Percentiles rank a stretch among this genome's conserved stretches.
Conservation (phyloP, 2,113 vertebrate species). For the Serranochromis macrocephalus region DNA sequence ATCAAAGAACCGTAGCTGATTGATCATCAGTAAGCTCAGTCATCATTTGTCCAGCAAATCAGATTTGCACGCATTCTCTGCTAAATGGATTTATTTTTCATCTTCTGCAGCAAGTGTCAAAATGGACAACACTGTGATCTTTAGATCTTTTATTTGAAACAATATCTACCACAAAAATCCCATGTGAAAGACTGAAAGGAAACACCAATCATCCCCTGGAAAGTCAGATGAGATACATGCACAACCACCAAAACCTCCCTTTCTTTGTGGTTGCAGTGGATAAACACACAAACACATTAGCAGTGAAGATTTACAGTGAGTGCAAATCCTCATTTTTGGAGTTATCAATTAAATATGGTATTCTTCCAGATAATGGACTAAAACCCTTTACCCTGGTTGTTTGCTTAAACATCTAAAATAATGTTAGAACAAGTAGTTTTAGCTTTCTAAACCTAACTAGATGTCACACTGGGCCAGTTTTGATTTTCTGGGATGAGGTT, state of each 20-base stretch:
- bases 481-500: background rate
- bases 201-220: background rate
- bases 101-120: background rate
- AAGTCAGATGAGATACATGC: background rate
- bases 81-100: background rate
- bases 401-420: background rate
- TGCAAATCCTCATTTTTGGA: background rate
- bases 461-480: background rate
- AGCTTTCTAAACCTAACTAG: background rate
- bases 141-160: background rate
- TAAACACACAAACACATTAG: background rate
- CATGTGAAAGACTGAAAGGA: background rate
- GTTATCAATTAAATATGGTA: background rate
- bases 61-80: background rate
- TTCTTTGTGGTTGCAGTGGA: background rate
- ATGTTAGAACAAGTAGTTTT: background rate
- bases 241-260: background rate
- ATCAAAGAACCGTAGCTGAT: background rate
- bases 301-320: background rate
- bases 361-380: background rate
- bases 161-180: background rate
- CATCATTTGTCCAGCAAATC: background rate
- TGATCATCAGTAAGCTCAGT: background rate
- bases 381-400: background rate
- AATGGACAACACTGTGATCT: background rate